These are phyloP conservation scores for Enhydra lutris DNA, from an alignment of 2,113 vertebrate species.

Conservation along the genomic window DNA sequence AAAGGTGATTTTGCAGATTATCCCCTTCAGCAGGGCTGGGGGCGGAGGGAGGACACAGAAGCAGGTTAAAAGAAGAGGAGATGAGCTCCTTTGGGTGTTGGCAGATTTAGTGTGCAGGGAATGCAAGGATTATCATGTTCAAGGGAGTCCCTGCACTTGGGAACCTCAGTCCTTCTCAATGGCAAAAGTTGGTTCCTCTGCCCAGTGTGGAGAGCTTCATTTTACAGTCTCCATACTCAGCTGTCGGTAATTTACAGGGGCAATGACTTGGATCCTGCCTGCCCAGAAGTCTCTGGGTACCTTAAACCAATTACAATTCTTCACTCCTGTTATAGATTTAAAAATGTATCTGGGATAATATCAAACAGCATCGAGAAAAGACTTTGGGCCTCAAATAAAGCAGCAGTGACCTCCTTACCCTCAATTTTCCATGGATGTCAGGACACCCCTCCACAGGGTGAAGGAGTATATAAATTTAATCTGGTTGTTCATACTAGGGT, in stretches of 20 bases:
- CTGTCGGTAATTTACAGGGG: slow-evolving; percentile 14
- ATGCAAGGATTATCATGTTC: not conserved
- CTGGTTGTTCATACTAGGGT: slow-evolving; percentile 55
- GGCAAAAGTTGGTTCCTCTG: not conserved
- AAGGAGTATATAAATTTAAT: slow-evolving; percentile 72
- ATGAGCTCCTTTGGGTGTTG: too few species aligned
- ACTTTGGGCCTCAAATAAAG: slow-evolving; percentile 54
- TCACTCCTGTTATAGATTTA: slow-evolving; percentile 50
- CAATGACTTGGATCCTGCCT: not conserved
- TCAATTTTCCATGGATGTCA: slow-evolving; percentile 69
- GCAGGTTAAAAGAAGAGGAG: not conserved
- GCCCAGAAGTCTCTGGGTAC: slow-evolving; percentile 54
- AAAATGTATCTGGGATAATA: slow-evolving; percentile 69
- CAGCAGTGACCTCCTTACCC: slow-evolving; percentile 61
- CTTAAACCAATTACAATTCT: slow-evolving; percentile 71
- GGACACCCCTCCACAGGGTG: slow-evolving; percentile 34
- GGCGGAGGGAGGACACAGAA: too few species aligned
- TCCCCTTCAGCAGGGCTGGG: not conserved
- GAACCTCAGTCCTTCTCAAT: not conserved
- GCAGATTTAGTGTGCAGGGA: not conserved
- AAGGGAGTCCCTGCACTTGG: not conserved
- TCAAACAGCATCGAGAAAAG: slow-evolving; percentile 56
- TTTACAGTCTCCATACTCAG: not conserved
- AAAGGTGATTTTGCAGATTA: not conserved
- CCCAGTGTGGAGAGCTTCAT: not conserved